Evolutionary conservation across 2,797 vertebrate species (phyloP), one percentile per base, ranked within the genome.

Genomic region (Acanthornis magna): DNA sequence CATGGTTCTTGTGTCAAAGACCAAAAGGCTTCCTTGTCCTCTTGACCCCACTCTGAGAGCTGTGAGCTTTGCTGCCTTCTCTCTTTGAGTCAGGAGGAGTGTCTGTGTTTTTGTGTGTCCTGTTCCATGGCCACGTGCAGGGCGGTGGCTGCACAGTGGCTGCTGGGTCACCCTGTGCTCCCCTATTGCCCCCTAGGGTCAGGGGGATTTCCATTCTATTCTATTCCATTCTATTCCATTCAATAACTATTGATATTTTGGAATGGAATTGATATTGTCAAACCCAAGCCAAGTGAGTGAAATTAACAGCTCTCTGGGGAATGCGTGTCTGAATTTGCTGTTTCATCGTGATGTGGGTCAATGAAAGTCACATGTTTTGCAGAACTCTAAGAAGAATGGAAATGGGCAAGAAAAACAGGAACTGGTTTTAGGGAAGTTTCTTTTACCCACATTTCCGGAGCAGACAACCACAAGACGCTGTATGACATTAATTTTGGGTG

Each of bases 351-450:
- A n/a, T 8, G 17, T 92, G 88, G 94, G 78, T 94, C 93, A 96
- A 38, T 71, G 71, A 47, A 79, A 50, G 88, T 79, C 86, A 82
- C 30, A 25, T 47, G 74, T 68, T 93, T 89, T 80, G 40, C 75
- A 83, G 38, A 92, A 73, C 22, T 30, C n/a, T 70, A 60, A 92
- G 82, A 86, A 87, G 88, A 87, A 70, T 94, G 85, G 60, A 84
- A 67, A 75, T 58, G 67, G 81, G 80, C 79, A 76, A 89, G 84
- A 47, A 91, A 97, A 97, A 94, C 86, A 96, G 86, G 92, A 97
- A 92, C 75, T 74, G 84, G 14, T 40, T 94, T 87, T 61, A 66
- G 20, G 78, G 96, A 97, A 96, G 93, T 82, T 78, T 78, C 17
- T 89, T 89, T 85, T 54, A 20, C 53, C 65, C 91, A 65, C 30